Percentiles rank a stretch among this genome's conserved stretches.
Conservation (phyloP, 2,797 vertebrate species). For the Eremophila alpestris region DNA sequence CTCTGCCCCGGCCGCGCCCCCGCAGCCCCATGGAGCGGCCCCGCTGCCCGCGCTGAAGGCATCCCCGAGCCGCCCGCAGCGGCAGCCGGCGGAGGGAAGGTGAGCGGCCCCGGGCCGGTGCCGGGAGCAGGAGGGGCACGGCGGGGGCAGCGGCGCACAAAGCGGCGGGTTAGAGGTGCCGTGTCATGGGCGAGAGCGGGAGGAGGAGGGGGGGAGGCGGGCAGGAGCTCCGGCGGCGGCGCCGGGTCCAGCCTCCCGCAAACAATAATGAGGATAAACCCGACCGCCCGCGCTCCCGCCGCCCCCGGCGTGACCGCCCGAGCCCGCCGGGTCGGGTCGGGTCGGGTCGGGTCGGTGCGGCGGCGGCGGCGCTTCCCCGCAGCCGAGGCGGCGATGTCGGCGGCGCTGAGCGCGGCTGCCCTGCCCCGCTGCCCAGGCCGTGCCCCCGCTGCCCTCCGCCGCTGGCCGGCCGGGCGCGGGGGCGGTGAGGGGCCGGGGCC, state of each 20-base stretch:
- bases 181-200: conserved; percentile 83
- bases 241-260: conserved; percentile 41
- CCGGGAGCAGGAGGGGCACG: background rate
- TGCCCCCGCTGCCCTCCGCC: background rate
- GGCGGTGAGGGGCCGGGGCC: background rate
- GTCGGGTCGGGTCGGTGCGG: background rate
- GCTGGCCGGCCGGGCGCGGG: background rate
- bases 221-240: conserved; percentile 75
- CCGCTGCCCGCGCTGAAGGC: conserved; percentile 83
- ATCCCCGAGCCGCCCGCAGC: conserved; percentile 77
- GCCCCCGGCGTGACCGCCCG: background rate
- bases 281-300: background rate
- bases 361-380: background rate
- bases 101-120: conserved; percentile 77
- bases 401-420: background rate
- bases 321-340: background rate
- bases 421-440: background rate
- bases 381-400: background rate
- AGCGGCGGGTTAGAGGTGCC: conserved; percentile 90
- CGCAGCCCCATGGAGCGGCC: conserved; percentile 84
- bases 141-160: conserved; percentile 77
- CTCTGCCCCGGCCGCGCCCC: conserved; percentile 86
- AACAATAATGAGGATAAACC: conserved; percentile 27
- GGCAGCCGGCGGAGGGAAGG: conserved; percentile 82
- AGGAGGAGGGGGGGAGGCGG: background rate